A percentile compares a stretch with the other conserved stretches of the same genome.
These are phyloP conservation scores for Diadophis punctatus DNA, from an alignment of 2,113 vertebrate genomes.

Conservation along the genomic window DNA sequence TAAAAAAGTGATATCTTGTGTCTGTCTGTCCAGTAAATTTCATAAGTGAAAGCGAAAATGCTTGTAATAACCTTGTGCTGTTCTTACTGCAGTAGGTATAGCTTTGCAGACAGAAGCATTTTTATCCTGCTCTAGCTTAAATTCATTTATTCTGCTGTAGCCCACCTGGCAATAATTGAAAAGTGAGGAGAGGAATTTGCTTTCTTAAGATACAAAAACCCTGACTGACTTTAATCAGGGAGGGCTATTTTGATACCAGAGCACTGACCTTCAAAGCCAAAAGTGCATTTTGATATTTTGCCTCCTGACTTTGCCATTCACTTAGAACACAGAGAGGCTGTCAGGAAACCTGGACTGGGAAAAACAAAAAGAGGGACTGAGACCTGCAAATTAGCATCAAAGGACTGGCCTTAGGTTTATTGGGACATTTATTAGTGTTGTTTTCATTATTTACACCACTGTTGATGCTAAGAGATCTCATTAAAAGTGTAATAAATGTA, in stretches of 20 bases:
- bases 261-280: constrained; percentile 13
- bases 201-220: neutral
- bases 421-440: constrained; percentile 75
- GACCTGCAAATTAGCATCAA: constrained; percentile 77
- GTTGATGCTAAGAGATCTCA: constrained; percentile 78
- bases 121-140: neutral
- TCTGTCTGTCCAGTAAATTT: neutral
- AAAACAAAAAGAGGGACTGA: constrained; percentile 58
- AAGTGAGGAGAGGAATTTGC: neutral
- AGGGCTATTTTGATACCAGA: rapidly evolving
- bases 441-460: constrained; percentile 81
- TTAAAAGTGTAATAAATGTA: constrained; percentile 81
- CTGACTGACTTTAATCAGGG: neutral
- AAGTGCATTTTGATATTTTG: constrained; percentile 25
- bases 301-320: constrained; percentile 32
- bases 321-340: constrained; percentile 27
- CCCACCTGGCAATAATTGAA: neutral
- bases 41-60: neutral
- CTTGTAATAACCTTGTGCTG: neutral
- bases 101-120: neutral
- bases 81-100: neutral
- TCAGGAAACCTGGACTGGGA: constrained; percentile 26
- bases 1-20: neutral
- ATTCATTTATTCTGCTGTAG: neutral
- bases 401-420: constrained; percentile 79